Base-by-base conservation (phyloP, 1,140 invertebrate species). In the Macrosteles quadrilineatus region DNA sequence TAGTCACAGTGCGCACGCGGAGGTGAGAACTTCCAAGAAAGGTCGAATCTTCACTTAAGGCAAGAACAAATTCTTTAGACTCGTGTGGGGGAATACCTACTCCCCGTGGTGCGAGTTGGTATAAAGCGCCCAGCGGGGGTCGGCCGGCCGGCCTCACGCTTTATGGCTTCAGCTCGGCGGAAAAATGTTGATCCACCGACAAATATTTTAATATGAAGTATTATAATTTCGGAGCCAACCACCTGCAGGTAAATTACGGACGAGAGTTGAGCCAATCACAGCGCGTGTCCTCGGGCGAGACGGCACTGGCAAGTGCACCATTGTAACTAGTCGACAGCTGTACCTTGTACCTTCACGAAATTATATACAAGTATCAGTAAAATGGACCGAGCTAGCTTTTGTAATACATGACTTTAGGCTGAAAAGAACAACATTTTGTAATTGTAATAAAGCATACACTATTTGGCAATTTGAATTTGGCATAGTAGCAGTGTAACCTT, bases 151-250 rank as follows among this genome's bases (percentile, higher is more conserved):
- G n/a, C 17, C 6, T 6, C 47, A 50, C 47, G 47, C 47, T 50
- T 50, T 50, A 50, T 50, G 47, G 47, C 47, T 23, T n/a, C 47
- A 4, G n/a, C 47, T 50, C n/a, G 47, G 4, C 47, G 47, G 47
- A 50, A 50, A 50, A 50, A 50, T 50, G 47, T 50, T 50, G 47
- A 50, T 50, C 47, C 47, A 50, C 47, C 47, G n/a, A 50, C 47
- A 19, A 23, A 50, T 50, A 50, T 50, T 50, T 50, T 50, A 50
- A 11, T 50, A 50, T 19, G 47, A 50, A 50, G 47, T 11, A 50
- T 11, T 50, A 50, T 50, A 50, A 50, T 50, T 50, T 50, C 4
- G 47, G 21, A 50, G 4, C 47, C 47, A 50, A 50, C 47, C 47
- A 50, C 47, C 47, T 50, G 47, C 47, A n/a, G 47, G 47, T 50